Evolutionary conservation across 2,113 vertebrate species (phyloP), one percentile per base, ranked within the genome.

Genomic region (Alligator mississippiensis): DNA sequence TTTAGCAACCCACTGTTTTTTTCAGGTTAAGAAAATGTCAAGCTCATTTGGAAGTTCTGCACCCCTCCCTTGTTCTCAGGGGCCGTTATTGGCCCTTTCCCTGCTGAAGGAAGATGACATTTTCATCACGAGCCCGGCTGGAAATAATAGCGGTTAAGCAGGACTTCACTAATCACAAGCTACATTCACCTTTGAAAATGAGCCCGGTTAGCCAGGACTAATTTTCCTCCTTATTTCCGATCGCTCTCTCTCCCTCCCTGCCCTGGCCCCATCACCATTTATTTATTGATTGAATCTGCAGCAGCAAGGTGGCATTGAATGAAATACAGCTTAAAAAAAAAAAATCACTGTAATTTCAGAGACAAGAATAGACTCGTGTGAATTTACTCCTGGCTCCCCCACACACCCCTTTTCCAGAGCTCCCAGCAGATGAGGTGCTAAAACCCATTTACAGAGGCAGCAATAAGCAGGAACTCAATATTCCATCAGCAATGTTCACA

Each of bases 21-120:
- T 85, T 95, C 93, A 89, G 95, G 94, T 96, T 97, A 97, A 96
- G 94, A 95, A 97, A 98, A 98, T 98, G 96, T 85, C 96, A 97
- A 82, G 90, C 75, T 84, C 88, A 64, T 97, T 94, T 96, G 93
- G 93, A 88, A 85, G 92, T 93, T 95, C 82, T 80, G 93, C 58
- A 6, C 66, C 62, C 72, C 54, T 95, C 82, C 70, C 85, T 30
- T 74, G 87, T 77, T 93, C 95, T 90, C 83, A 2, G 30, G 62
- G 95, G 78, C 87, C 78, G 80, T 86, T 92, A 70, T 21, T 38
- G 47, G 89, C 88, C 89, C 75, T 85, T 47, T n/a, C 47, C 22
- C 85, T 89, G 84, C 93, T 13, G 84, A 95, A 93, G 92, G 95
- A 94, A 93, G 90, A 87, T 97, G 97, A 97, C 91, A 95, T 97